Percentiles rank a stretch among this genome's conserved stretches.
Conservation (phyloP, 1,140 invertebrate genomes). For the Tetramorium simillimum region DNA sequence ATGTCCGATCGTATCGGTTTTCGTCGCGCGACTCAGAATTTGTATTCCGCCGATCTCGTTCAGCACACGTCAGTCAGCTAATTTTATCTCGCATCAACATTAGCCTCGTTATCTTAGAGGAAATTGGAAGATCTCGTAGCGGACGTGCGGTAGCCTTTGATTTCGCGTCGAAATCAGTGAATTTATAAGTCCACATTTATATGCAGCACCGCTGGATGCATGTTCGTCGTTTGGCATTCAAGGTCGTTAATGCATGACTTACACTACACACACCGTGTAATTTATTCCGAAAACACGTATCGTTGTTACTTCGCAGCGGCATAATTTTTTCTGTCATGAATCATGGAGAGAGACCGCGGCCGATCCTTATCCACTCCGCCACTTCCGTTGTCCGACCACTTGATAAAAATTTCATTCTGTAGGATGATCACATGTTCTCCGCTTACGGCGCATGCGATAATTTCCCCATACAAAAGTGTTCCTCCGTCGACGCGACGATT, state of each 20-base stretch:
- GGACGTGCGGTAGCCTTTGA: not conserved
- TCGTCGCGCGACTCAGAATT: constrained; percentile 5
- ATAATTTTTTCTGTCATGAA: constrained; percentile 26
- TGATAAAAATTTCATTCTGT: not conserved
- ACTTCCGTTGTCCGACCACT: not conserved
- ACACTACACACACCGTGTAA: constrained; percentile 2
- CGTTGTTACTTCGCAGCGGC: not conserved
- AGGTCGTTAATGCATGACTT: constrained; percentile 40
- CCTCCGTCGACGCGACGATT: not conserved
- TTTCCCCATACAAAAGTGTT: not conserved
- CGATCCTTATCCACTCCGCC: not conserved
- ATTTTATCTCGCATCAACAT: not conserved
- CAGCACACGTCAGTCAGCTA: constrained; percentile 14
- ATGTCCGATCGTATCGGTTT: not conserved
- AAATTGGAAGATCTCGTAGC: constrained; percentile 21
- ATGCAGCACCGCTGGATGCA: not conserved
- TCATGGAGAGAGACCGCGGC: too few species aligned
- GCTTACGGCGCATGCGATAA: not conserved
- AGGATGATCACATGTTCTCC: not conserved
- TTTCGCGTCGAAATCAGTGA: constrained; percentile 5
- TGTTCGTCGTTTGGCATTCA: constrained; percentile 29
- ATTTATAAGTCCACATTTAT: constrained; percentile 22
- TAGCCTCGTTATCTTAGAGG: not conserved
- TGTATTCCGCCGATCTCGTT: not conserved
- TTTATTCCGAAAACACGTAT: not conserved